A percentile compares a stretch with the other conserved stretches of the same genome.
Conservation (phyloP, 2,888 invertebrate species). For the Allophyes oxyacanthae region DNA sequence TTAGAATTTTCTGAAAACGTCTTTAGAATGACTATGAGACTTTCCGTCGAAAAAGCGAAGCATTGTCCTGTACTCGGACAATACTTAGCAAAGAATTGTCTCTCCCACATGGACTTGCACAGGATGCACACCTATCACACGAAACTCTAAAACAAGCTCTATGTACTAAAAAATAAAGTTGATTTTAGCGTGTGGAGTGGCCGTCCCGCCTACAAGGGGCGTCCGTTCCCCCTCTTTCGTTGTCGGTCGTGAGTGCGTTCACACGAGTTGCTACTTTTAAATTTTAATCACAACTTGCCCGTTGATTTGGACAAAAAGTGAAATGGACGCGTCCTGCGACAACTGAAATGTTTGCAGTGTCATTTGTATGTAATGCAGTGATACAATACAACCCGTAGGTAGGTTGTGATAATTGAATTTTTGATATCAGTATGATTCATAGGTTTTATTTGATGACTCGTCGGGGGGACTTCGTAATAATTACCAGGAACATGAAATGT, state of each 20-base stretch:
- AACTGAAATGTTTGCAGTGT: constrained; percentile 65
- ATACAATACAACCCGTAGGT: constrained; percentile 46
- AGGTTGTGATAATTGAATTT: constrained; percentile 50
- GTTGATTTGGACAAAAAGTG: constrained; percentile 83
- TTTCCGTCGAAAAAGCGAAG: constrained; percentile 74
- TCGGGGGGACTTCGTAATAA: constrained; percentile 6
- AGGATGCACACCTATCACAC: constrained; percentile 70
- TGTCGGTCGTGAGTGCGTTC: constrained; percentile 80
- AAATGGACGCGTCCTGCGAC: constrained; percentile 73
- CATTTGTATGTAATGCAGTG: constrained; percentile 53
- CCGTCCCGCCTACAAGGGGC: constrained; percentile 87
- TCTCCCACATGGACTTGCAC: constrained; percentile 80
- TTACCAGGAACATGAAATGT: constrained; percentile 9
- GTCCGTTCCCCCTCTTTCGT: constrained; percentile 80
- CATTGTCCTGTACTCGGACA: constrained; percentile 76
- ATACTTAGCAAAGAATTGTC: constrained; percentile 82
- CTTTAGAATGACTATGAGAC: constrained; percentile 30
- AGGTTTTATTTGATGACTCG: constrained; percentile 35
- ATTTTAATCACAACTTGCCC: constrained; percentile 84
- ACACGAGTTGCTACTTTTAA: constrained; percentile 84
- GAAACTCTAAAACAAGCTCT: constrained; percentile 51
- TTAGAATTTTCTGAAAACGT: constrained; percentile 17
- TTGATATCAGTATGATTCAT: constrained; percentile 53
- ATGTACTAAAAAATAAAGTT: constrained; percentile 49
- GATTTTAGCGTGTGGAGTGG: constrained; percentile 50